Evolutionary conservation across 2,113 vertebrate genomes (phyloP), one percentile per base, ranked within the genome.

Genomic region (Perca schrenkii): DNA sequence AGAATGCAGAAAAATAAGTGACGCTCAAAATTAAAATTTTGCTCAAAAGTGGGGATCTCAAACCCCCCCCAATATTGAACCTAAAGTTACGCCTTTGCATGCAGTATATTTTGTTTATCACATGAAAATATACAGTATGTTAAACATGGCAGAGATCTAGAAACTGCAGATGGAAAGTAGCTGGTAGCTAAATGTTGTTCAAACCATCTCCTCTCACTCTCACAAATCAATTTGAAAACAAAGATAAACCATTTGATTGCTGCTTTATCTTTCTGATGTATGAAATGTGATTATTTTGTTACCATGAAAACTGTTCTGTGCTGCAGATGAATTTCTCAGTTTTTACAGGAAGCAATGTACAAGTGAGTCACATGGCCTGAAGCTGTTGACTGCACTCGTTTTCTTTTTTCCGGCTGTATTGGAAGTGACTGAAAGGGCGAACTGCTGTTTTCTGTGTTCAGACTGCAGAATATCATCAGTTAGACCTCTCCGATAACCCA

Each of bases 341-440:
- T 84, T 84, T 91, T 47, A 84, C 69, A 72, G 73, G 79, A 92
- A 79, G 67, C 62, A 91, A 80, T 86, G 84, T 72, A 34, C 14
- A 70, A 60, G 69, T 94, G 94, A 94, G 91, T 95, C 94, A 95
- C 60, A 43, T 62, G 61, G 84, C 93, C 92, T 14, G 77, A 66
- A 88, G 93, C 91, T 85, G 85, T 83, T 94, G 88, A 90, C 89
- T 82, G 40, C 28, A 25, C 80, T 82, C 61, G 63, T 87, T 89
- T 86, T 82, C 71, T 36, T 79, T 74, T 62, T 89, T 77, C 3
- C 84, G n/a, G n/a, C n/a, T n/a, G 58, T 72, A 94, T 88, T 84
- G 61, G 84, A 91, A 90, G 86, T 89, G 88, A 94, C 91, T 84
- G 80, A 90, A 90, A 91, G 83, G 93, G 79, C 75, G 61, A 80